Percentiles rank a stretch among this genome's conserved stretches.
phyloP scores from a whole-genome alignment of 2,888 invertebrate genomes.

The Hirudinaria manillensis region DNA sequence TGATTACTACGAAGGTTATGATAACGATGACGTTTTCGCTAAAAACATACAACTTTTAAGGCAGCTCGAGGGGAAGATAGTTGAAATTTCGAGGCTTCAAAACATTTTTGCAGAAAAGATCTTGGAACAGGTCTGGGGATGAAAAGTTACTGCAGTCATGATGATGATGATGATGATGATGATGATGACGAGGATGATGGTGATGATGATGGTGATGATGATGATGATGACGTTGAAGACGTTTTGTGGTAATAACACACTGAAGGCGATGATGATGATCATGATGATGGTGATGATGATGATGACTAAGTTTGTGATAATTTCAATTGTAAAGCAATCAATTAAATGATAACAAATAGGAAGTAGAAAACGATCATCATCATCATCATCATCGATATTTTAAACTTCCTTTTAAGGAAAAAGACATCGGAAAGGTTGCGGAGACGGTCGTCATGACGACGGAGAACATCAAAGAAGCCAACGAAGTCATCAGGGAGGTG shows the following conservation, averaged over 20 bases:
- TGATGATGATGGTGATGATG: conserved; percentile 20
- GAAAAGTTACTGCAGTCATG: background rate
- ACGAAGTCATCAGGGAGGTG: conserved; percentile 85
- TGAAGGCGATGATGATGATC: too few relatives aligned
- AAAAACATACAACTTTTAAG: conserved; percentile 47
- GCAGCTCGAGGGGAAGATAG: conserved; percentile 76
- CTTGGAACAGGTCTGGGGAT: conserved; percentile 68
- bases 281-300: too few relatives aligned
- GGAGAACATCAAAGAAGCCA: conserved; percentile 90
- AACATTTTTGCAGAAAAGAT: conserved; percentile 92
- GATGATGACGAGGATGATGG: background rate
- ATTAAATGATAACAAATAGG: too few relatives aligned
- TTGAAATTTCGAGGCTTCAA: conserved; percentile 89
- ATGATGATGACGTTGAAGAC: conserved; percentile 16
- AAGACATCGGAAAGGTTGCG: conserved; percentile 82
- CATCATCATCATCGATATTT: background rate
- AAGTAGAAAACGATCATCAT: too few relatives aligned
- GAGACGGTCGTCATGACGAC: conserved; percentile 83
- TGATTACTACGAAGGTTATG: conserved; percentile 12
- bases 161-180: background rate
- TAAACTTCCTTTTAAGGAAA: conserved; percentile 60
- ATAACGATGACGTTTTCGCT: conserved; percentile 4
- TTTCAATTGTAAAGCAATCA: too few relatives aligned
- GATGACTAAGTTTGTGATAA: too few relatives aligned
- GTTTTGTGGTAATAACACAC: too few relatives aligned